phyloP scores from a whole-genome alignment of 2,888 invertebrate genomes.

The Drosophila buzzatii region DNA sequence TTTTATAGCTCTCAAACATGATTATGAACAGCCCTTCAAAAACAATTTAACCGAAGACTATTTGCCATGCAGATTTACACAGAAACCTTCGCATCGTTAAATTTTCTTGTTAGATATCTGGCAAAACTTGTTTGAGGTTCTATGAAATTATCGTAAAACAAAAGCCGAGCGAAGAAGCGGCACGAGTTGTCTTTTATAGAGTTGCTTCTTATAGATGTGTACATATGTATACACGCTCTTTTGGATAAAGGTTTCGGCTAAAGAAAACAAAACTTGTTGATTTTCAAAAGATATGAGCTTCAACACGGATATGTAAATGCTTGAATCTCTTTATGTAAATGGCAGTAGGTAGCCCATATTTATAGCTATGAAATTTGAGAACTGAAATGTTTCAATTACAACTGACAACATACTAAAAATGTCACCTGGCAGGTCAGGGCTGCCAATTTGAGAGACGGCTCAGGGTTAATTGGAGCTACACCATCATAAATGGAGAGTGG shows the following conservation, averaged over 20 bases:
- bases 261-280: neutral
- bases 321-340: neutral
- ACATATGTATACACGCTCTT: neutral
- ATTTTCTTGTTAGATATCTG: slow-evolving; percentile 20
- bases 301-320: neutral
- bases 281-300: neutral
- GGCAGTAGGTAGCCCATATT: neutral
- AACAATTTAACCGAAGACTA: slow-evolving; percentile 1
- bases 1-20: neutral
- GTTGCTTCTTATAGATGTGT: neutral
- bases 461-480: slow-evolving; percentile 67
- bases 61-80: slow-evolving; percentile 8
- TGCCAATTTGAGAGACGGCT: slow-evolving; percentile 65
- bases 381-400: slow-evolving; percentile 15
- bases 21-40: neutral
- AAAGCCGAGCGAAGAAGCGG: slow-evolving; percentile 6
- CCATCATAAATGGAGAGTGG: slow-evolving; percentile 24
- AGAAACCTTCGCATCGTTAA: slow-evolving; percentile 13
- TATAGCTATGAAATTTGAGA: slow-evolving; percentile 9
- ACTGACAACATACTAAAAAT: slow-evolving; percentile 17
- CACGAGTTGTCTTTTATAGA: slow-evolving; percentile 10
- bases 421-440: slow-evolving; percentile 65
- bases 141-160: slow-evolving; percentile 25
- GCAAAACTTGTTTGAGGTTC: slow-evolving; percentile 47
- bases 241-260: neutral